A percentile compares a stretch with the other conserved stretches of the same genome.
Evolutionary conservation across 2,888 invertebrate species (phyloP).

Genomic region (Cantharis nigra): DNA sequence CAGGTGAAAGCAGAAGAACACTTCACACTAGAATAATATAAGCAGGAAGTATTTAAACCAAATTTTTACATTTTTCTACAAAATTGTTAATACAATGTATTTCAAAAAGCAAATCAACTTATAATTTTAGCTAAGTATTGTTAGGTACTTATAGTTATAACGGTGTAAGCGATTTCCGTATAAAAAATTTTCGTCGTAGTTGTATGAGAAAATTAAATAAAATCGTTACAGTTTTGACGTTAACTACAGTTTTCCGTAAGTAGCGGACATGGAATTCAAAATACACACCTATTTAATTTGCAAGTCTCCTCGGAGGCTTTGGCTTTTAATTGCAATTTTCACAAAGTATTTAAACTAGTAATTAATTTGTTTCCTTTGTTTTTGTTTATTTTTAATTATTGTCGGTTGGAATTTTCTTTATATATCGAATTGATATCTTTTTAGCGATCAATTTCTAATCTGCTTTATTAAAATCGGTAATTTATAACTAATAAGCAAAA

Average conservation of each 20-base stretch:
- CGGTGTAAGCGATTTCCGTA: neutral
- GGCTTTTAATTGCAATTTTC: neutral
- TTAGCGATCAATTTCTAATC: neutral
- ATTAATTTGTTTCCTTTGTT: neutral
- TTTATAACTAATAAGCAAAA: neutral
- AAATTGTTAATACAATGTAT: neutral
- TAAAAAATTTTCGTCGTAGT: neutral
- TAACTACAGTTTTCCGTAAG: neutral
- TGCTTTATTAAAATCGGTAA: neutral
- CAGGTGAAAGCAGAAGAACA: slow-evolving; percentile 50
- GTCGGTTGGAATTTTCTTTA: neutral
- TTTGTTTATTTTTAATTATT: neutral
- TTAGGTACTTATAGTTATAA: neutral
- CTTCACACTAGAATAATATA: slow-evolving; percentile 34
- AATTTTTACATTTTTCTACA: neutral
- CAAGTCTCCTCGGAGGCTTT: neutral
- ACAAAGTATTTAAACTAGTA: neutral
- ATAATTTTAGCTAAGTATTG: neutral
- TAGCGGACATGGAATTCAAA: neutral
- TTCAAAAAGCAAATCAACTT: neutral
- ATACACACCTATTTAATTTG: neutral
- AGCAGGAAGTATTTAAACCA: slow-evolving; percentile 11
- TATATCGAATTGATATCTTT: neutral
- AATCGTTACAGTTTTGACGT: neutral
- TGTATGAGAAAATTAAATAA: neutral